Evolutionary conservation across 2,113 vertebrate species (phyloP).

Genomic region (Platichthys stellatus): DNA sequence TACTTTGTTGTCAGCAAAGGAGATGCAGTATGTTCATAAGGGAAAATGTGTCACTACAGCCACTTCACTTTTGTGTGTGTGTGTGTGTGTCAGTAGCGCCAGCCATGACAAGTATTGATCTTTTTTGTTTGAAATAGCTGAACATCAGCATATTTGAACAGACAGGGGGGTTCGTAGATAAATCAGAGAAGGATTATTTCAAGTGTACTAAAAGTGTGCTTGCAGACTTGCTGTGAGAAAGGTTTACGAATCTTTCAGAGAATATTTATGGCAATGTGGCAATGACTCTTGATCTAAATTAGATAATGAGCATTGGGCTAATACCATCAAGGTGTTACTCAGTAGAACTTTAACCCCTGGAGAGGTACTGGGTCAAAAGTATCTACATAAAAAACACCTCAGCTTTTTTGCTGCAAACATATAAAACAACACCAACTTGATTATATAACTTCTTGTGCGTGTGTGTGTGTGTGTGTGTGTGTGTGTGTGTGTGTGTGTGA

Average conservation of each 20-base stretch:
- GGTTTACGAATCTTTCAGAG: neutral
- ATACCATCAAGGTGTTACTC: too few species aligned
- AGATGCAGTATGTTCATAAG: constrained; percentile 3
- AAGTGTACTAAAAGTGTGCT: neutral
- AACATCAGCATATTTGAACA: constrained; percentile 31
- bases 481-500: too few species aligned
- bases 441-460: too few species aligned
- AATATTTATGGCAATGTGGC: neutral
- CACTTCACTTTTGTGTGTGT: neutral
- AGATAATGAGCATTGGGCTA: neutral
- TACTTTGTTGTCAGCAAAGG: constrained; percentile 38
- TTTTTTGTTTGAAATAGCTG: constrained; percentile 39
- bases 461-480: too few species aligned
- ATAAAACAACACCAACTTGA: too few species aligned
- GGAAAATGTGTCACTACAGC: neutral
- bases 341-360: too few species aligned
- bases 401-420: too few species aligned
- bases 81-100: neutral
- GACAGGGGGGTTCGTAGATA: constrained; percentile 22
- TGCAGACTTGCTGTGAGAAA: constrained; percentile 9
- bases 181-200: constrained; percentile 13
- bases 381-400: too few species aligned
- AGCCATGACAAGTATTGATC: constrained; percentile 33
- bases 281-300: neutral
- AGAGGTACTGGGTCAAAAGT: too few species aligned